These are phyloP conservation scores for Isaurus tuberculatus DNA, from an alignment of 92 coral and sea anemone genomes.

Conservation along the genomic window DNA sequence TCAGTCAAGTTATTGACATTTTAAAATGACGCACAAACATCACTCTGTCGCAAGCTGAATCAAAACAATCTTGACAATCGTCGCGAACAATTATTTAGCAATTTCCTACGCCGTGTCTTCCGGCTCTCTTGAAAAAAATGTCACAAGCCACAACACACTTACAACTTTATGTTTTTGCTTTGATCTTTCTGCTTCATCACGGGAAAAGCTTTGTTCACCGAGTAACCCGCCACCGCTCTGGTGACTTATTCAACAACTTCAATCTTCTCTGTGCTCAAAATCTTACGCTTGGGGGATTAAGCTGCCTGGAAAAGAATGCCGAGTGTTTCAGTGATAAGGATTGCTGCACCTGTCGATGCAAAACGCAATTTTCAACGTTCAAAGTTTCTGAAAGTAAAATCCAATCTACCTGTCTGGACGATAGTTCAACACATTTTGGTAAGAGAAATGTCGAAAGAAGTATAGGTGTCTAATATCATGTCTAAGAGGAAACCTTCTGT, in stretches of 20 bases:
- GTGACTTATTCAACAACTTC: conserved; percentile 8
- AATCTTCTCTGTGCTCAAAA: neutral
- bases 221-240: conserved; percentile 6
- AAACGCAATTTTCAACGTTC: neutral
- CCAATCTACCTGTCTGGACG: neutral
- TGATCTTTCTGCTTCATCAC: neutral
- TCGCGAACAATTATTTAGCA: neutral
- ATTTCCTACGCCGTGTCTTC: neutral
- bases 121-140: neutral
- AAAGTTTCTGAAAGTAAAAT: neutral
- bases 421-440: neutral
- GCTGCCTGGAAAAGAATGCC: neutral
- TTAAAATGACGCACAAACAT: conserved; percentile 6
- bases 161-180: neutral
- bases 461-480: too few species aligned
- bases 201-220: neutral
- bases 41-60: neutral
- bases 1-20: too few species aligned
- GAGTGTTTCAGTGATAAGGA: neutral
- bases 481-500: too few species aligned
- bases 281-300: neutral
- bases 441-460: neutral
- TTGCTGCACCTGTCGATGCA: conserved; percentile 20
- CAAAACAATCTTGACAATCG: neutral
- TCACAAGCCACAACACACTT: neutral